phyloP scores from a whole-genome alignment of 2,113 vertebrate genomes.

The Onychorhynchus coronatus region DNA sequence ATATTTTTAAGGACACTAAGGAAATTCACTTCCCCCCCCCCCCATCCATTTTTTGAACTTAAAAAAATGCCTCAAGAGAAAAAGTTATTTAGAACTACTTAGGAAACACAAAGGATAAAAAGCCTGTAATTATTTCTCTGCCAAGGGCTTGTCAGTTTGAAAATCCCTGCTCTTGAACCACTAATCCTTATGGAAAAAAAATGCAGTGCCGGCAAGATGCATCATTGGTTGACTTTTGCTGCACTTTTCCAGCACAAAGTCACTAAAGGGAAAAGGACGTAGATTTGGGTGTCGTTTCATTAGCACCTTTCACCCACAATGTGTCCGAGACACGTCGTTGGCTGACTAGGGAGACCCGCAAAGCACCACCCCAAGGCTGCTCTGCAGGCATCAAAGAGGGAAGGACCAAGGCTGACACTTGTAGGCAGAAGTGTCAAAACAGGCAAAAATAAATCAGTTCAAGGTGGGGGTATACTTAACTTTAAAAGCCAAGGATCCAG shows the following conservation, averaged over 20 bases:
- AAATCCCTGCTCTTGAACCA: slow-evolving; percentile 53
- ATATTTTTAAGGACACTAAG: slow-evolving; percentile 37
- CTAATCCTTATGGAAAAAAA: slow-evolving; percentile 45
- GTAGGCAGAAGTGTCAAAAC: not conserved
- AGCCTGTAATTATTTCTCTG: slow-evolving; percentile 61
- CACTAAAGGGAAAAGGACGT: not conserved
- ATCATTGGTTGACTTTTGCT: not conserved
- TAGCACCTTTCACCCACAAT: not conserved
- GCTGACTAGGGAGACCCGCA: not conserved
- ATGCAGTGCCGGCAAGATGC: not conserved
- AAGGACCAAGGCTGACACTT: not conserved
- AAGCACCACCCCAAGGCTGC: not conserved
- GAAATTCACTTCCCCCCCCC: not conserved
- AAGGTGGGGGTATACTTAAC: not conserved
- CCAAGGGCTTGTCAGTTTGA: slow-evolving; percentile 64
- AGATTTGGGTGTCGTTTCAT: not conserved
- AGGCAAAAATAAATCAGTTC: slow-evolving; percentile 4
- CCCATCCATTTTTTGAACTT: not conserved
- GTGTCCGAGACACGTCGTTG: fast-evolving
- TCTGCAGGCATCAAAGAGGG: not conserved
- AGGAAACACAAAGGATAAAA: slow-evolving; percentile 52
- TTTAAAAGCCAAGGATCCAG: slow-evolving; percentile 24
- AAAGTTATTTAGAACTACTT: slow-evolving; percentile 58
- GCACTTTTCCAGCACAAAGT: not conserved
- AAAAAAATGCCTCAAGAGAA: slow-evolving; percentile 8